Conservation (phyloP, 2,797 vertebrate species). For the Lycodopsis pacificus region DNA sequence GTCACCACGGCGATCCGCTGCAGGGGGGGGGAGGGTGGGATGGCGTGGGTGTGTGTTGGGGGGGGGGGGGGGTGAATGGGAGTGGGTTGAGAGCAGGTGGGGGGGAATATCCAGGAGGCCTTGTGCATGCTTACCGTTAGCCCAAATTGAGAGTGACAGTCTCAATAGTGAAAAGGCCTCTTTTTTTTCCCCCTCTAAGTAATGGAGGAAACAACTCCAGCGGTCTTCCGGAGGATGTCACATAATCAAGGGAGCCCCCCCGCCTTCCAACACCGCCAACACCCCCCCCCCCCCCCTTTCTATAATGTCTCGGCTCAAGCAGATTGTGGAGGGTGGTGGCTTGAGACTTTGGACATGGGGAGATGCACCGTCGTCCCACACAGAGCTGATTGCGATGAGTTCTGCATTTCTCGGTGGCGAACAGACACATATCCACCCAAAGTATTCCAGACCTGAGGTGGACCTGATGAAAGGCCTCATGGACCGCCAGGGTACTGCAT, state of each 20-base stretch:
- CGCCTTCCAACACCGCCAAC: slow-evolving; percentile 17
- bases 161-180: slow-evolving; percentile 97
- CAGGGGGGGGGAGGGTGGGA: slow-evolving; percentile 76
- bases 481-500: not conserved
- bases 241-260: slow-evolving; percentile 91
- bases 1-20: slow-evolving; percentile 94
- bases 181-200: slow-evolving; percentile 85
- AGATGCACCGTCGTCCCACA: slow-evolving; percentile 16
- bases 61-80: slow-evolving; percentile 8
- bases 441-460: not conserved
- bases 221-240: slow-evolving; percentile 97
- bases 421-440: not conserved
- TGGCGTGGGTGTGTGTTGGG: slow-evolving; percentile 26
- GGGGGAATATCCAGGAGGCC: slow-evolving; percentile 84
- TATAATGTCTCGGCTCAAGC: slow-evolving; percentile 39
- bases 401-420: slow-evolving; percentile 33
- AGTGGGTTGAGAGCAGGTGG: slow-evolving; percentile 77
- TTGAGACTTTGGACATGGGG: slow-evolving; percentile 25
- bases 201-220: slow-evolving; percentile 97
- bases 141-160: slow-evolving; percentile 98
- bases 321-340: not conserved
- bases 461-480: not conserved
- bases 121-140: slow-evolving; percentile 97
- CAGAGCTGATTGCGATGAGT: slow-evolving; percentile 39
- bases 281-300: slow-evolving; percentile 8